phyloP scores from a whole-genome alignment of 2,113 vertebrate species.

The Rhea pennata region DNA sequence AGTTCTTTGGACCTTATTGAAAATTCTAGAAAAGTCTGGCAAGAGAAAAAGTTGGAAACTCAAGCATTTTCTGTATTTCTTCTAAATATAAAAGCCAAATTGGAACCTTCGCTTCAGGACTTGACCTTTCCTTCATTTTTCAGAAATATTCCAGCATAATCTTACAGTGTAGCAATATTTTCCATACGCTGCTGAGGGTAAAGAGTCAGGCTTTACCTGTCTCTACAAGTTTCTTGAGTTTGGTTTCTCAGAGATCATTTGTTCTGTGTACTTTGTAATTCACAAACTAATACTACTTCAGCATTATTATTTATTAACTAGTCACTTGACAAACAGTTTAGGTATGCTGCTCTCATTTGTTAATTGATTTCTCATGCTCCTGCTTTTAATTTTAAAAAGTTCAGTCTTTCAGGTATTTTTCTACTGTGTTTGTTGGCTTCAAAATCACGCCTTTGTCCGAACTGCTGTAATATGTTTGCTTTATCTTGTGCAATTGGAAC shows the following conservation, averaged over 20 bases:
- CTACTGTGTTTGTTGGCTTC: background rate
- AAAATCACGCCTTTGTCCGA: background rate
- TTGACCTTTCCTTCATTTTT: background rate
- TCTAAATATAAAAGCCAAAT: background rate
- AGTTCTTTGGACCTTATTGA: background rate
- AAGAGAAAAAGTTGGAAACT: background rate
- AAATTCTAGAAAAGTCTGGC: background rate
- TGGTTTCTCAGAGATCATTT: background rate
- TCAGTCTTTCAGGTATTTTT: background rate
- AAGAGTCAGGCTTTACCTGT: background rate
- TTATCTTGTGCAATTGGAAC: background rate
- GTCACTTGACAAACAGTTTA: background rate
- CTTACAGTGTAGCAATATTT: background rate
- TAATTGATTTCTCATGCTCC: background rate
- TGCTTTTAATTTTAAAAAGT: background rate
- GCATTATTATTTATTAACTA: background rate
- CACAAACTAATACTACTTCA: background rate
- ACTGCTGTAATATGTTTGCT: background rate
- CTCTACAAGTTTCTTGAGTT: background rate
- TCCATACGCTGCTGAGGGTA: background rate
- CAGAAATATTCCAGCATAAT: background rate
- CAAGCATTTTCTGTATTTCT: background rate
- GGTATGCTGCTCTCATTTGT: background rate
- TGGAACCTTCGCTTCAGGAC: background rate
- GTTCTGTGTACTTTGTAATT: background rate